Evolutionary conservation across 2,888 invertebrate genomes (phyloP).

Genomic region (Aspidiotus destructor): DNA sequence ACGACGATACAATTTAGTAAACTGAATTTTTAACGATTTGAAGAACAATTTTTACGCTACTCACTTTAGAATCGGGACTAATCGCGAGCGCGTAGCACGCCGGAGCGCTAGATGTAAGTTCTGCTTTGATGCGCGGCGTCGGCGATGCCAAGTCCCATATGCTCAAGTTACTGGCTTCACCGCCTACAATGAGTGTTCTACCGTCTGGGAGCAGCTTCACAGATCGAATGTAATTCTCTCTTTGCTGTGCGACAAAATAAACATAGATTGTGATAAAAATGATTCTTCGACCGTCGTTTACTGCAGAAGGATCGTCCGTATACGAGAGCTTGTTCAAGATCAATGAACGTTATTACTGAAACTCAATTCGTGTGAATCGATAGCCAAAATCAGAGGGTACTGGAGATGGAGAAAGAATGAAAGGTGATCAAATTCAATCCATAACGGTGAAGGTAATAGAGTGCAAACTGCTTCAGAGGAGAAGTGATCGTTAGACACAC

Average conservation of each 20-base stretch:
- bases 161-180: conserved; percentile 87
- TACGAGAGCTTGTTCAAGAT: no score
- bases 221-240: conserved; percentile 90
- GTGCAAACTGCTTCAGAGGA: no score
- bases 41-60: neutral
- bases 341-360: neutral
- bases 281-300: neutral
- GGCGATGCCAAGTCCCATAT: conserved; percentile 93
- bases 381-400: neutral
- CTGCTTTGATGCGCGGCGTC: conserved; percentile 82
- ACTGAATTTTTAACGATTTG: neutral
- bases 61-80: conserved; percentile 81
- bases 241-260: conserved; percentile 50
- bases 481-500: no score
- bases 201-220: conserved; percentile 89
- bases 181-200: conserved; percentile 86
- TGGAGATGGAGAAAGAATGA: no score
- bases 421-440: no score
- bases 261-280: neutral
- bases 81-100: conserved; percentile 97
- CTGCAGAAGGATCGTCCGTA: no score
- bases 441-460: no score
- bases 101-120: conserved; percentile 85
- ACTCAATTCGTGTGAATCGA: conserved; percentile 10
- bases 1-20: neutral